These are phyloP conservation scores for Chromobotia macracanthus DNA, from an alignment of 2,797 vertebrate species.

Conservation along the genomic window DNA sequence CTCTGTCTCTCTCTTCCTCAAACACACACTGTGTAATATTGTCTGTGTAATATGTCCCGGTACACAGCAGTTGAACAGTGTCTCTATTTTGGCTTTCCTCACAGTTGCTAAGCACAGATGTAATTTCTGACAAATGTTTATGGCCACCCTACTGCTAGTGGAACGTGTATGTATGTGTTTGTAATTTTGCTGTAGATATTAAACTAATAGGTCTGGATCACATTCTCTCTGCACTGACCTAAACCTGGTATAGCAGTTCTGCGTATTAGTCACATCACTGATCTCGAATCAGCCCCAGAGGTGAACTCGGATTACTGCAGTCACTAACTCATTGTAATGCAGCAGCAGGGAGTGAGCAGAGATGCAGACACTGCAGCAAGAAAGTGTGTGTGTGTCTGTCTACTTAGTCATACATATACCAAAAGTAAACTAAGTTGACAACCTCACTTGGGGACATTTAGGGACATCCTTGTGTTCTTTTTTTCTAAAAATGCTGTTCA, in stretches of 20 bases:
- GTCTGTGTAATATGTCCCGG: too few species aligned
- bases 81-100: slow-evolving; percentile 19
- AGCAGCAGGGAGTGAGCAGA: background rate
- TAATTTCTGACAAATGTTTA: slow-evolving; percentile 42
- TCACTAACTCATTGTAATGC: slow-evolving; percentile 24
- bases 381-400: background rate
- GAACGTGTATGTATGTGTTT: slow-evolving; percentile 7
- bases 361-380: slow-evolving; percentile 16
- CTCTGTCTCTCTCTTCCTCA: background rate
- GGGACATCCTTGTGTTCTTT: too few species aligned
- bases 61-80: slow-evolving; percentile 27
- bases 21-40: background rate
- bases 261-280: slow-evolving; percentile 10
- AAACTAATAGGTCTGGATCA: slow-evolving; percentile 6
- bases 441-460: background rate
- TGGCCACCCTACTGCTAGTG: slow-evolving; percentile 6
- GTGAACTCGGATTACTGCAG: slow-evolving; percentile 17
- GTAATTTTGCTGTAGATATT: slow-evolving; percentile 4
- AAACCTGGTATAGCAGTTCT: slow-evolving; percentile 6
- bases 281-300: slow-evolving; percentile 4
- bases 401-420: slow-evolving; percentile 8
- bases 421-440: slow-evolving; percentile 13
- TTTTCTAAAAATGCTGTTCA: too few species aligned
- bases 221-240: slow-evolving; percentile 11
- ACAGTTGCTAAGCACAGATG: slow-evolving; percentile 36